Conservation (phyloP, 1,140 invertebrate species). For the Pseudoatta argentina region DNA sequence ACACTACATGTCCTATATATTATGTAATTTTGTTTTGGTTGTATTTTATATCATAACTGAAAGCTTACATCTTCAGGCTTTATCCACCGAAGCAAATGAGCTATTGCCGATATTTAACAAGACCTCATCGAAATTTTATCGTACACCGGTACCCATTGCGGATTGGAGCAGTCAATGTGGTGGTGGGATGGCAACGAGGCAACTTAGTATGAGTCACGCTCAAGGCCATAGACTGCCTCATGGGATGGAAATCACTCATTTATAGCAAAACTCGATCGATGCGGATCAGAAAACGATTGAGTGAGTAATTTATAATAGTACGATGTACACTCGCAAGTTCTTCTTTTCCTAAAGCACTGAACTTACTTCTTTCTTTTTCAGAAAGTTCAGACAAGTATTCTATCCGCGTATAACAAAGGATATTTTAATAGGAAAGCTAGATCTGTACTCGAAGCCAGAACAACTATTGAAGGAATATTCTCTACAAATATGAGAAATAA, state of each 20-base stretch:
- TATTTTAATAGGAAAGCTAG: conserved; percentile 16
- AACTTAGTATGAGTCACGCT: conserved; percentile 79
- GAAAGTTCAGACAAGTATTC: conserved; percentile 10
- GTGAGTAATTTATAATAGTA: conserved; percentile 28
- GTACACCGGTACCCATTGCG: conserved; percentile 91
- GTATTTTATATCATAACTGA: not conserved
- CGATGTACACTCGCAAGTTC: not conserved
- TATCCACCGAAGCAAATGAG: conserved; percentile 98
- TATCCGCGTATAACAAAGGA: conserved; percentile 24
- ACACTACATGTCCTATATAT: not conserved
- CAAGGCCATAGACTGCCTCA: conserved; percentile 80
- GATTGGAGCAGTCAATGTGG: conserved; percentile 93
- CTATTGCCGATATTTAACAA: conserved; percentile 98
- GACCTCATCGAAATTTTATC: conserved; percentile 96
- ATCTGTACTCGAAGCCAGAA: conserved; percentile 3
- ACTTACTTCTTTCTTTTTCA: conserved; percentile 15
- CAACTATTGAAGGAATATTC: conserved; percentile 7
- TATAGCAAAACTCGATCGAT: conserved; percentile 74
- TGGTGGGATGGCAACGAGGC: conserved; percentile 82
- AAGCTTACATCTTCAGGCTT: conserved; percentile 88
- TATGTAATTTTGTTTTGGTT: not conserved
- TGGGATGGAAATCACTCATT: conserved; percentile 79
- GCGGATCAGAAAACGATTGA: conserved; percentile 31
- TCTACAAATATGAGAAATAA: conserved; percentile 14
- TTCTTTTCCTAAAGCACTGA: not conserved